A percentile compares a stretch with the other conserved stretches of the same genome.
Conservation (phyloP, 2,113 vertebrate species). For the Phrynosoma blainvillii region DNA sequence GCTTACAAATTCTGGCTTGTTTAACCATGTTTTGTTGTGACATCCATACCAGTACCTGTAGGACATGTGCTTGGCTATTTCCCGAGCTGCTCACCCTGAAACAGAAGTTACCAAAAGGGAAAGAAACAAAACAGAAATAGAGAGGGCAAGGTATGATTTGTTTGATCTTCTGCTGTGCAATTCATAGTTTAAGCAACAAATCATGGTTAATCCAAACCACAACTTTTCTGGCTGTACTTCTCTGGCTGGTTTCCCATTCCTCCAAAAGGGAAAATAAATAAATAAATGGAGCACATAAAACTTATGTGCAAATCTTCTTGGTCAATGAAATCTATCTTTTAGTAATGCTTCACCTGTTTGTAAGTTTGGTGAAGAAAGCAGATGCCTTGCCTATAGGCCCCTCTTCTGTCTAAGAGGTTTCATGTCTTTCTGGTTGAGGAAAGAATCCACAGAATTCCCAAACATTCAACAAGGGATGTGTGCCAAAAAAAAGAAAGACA, state of each 20-base stretch:
- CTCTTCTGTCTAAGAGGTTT: background rate
- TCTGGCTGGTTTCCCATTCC: too few relatives aligned
- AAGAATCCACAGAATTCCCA: conserved; percentile 32
- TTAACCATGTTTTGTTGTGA: background rate
- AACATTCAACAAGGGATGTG: conserved; percentile 58
- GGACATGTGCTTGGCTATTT: background rate
- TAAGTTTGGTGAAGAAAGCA: background rate
- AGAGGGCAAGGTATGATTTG: too few relatives aligned
- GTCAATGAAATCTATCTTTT: background rate
- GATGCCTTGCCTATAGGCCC: background rate
- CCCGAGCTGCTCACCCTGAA: too few relatives aligned
- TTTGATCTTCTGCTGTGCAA: too few relatives aligned
- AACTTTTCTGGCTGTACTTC: background rate
- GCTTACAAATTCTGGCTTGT: background rate
- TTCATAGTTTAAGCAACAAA: background rate
- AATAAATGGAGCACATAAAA: background rate
- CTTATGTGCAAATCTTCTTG: background rate
- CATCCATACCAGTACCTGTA: background rate
- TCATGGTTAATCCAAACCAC: background rate
- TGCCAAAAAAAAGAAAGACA: conserved; percentile 56
- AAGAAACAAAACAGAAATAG: too few relatives aligned
- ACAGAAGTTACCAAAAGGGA: too few relatives aligned
- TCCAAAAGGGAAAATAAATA: background rate
- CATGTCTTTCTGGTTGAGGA: background rate
- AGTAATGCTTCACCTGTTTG: background rate